These are phyloP conservation scores for Butorides virescens DNA, from an alignment of 2,113 vertebrate species.

Conservation along the genomic window DNA sequence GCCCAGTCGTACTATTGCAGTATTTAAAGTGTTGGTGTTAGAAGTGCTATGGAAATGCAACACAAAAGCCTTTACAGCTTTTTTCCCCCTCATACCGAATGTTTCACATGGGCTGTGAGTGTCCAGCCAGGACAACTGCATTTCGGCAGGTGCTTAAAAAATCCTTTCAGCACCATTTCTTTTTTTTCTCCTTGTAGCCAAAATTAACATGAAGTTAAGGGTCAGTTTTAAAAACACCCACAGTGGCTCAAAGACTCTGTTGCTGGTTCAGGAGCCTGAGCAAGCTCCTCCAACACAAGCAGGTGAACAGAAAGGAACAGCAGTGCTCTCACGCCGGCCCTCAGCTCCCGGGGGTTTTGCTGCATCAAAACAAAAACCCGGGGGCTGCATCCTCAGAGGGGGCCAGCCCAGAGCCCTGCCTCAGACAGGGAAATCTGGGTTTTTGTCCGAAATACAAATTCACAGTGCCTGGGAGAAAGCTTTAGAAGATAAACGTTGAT, in stretches of 20 bases:
- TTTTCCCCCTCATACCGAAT: not conserved
- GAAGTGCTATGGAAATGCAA: not conserved
- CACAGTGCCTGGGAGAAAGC: not conserved
- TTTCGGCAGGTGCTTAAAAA: not conserved
- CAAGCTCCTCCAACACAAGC: not conserved
- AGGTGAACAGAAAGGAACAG: not conserved
- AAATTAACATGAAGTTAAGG: not conserved
- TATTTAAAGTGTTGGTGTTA: not conserved
- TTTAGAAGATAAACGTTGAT: not conserved
- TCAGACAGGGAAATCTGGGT: accelerated
- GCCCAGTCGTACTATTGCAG: not conserved
- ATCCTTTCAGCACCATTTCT: not conserved
- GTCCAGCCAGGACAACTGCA: not conserved
- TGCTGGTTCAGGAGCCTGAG: not conserved
- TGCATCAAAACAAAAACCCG: not conserved
- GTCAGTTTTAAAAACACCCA: not conserved
- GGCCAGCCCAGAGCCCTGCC: not conserved
- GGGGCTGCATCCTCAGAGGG: not conserved
- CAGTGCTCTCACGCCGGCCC: not conserved
- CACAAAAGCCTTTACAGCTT: not conserved
- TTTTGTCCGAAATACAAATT: not conserved
- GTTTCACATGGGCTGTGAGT: not conserved
- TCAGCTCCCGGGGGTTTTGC: not conserved
- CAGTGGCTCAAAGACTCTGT: not conserved
- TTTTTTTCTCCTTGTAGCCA: not conserved